Conservation (phyloP, 2,797 vertebrate species). For the Galagoides demidoff region DNA sequence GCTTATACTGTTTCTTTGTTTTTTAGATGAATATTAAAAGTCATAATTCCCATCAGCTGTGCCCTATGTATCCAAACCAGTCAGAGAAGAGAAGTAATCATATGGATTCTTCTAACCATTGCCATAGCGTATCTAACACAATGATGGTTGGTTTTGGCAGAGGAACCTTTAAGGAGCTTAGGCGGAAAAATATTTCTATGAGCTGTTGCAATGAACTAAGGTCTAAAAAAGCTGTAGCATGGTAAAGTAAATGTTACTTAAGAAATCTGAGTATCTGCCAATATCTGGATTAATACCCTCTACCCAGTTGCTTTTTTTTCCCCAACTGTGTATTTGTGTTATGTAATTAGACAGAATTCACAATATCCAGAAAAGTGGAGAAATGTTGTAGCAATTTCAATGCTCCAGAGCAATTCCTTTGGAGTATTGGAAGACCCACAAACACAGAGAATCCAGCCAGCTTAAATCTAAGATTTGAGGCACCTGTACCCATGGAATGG, state of each 20-base stretch:
- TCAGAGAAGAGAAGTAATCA: neutral
- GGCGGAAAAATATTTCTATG: neutral
- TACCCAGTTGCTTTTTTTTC: neutral
- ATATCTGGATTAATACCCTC: neutral
- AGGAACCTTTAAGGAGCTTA: neutral
- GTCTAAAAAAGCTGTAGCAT: neutral
- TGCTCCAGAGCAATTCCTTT: neutral
- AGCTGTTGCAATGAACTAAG: neutral
- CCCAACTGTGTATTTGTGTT: rapidly evolving
- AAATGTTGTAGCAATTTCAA: neutral
- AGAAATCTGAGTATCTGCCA: neutral
- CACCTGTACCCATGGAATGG: neutral
- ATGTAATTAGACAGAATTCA: neutral
- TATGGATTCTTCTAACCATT: neutral
- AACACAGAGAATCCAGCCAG: neutral
- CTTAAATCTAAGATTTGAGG: neutral
- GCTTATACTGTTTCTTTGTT: neutral
- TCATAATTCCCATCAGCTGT: neutral
- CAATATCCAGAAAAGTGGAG: neutral
- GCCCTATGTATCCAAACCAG: neutral
- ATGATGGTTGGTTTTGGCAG: neutral
- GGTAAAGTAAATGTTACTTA: neutral
- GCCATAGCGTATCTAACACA: too few relatives aligned
- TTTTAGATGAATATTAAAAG: neutral
- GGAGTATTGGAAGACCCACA: neutral